Percentiles rank a stretch among this genome's conserved stretches.
Conservation (phyloP, 2,888 invertebrate genomes). For the Marronus borbonicus region DNA sequence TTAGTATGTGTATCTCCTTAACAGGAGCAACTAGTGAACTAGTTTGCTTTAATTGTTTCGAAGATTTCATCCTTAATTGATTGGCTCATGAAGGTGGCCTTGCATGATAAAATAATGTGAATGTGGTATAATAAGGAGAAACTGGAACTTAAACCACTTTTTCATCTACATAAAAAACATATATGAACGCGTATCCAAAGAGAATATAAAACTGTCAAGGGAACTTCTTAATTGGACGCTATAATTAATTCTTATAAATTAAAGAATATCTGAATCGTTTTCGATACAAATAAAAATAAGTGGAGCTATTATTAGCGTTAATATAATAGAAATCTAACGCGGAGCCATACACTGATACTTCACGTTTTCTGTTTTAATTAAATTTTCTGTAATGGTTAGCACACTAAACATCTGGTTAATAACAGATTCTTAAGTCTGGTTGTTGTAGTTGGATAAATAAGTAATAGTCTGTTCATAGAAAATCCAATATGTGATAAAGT, state of each 20-base stretch:
- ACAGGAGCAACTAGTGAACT: background rate
- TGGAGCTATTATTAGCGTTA: too few species aligned
- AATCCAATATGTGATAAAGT: too few species aligned
- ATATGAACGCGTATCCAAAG: background rate
- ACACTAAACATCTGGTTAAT: too few species aligned
- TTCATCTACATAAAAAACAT: background rate
- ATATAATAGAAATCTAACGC: too few species aligned
- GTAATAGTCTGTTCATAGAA: too few species aligned
- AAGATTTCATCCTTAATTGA: conserved; percentile 43
- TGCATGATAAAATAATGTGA: conserved; percentile 16
- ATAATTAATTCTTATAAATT: background rate
- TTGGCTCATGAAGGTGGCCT: conserved; percentile 34
- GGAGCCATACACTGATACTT: too few species aligned
- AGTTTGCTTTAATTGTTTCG: conserved; percentile 26
- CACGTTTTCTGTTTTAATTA: too few species aligned
- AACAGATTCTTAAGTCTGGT: too few species aligned
- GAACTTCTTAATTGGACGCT: background rate
- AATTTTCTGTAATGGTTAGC: too few species aligned
- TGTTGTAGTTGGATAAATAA: too few species aligned
- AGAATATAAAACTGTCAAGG: background rate
- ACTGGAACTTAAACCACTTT: conserved; percentile 7
- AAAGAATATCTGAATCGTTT: background rate
- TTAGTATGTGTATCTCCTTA: background rate
- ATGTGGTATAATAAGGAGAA: conserved; percentile 14
- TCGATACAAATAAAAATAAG: too few species aligned